Base-by-base conservation (phyloP, 2,888 invertebrate species). In the Itoplectis maculator region DNA sequence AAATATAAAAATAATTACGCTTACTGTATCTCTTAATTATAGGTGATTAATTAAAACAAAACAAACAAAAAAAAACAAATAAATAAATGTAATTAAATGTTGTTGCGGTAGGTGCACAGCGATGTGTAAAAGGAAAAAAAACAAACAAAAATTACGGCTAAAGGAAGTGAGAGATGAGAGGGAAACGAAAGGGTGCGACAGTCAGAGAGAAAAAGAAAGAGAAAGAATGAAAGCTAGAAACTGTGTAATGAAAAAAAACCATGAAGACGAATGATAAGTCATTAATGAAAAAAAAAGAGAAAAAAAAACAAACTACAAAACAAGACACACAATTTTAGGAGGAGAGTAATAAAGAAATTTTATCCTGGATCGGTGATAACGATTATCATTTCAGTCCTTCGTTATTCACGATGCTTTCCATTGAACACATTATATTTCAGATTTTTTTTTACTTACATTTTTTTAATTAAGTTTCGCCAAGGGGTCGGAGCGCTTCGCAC, bases 11-110 rank as follows among this genome's bases (percentile, higher is more conserved):
- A 92, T 92, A 92, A 92, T 92, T 92, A 92, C 92, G 92, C 92
- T 92, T 92, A 92, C 88, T 92, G 91, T 92, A 92, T 91, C 92
- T 92, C 92, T 92, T 92, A 92, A 88, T 91, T 91, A 91, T 92
- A 92, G 91, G 89, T 91, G 90, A 92, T 91, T 91, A 92, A 92
- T 91, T 91, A 89, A 56, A 56, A 56, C 29, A 56, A 56, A 56
- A 56, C 42, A 42, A 42, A 29, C 42, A 42, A 56, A 56, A 56
- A 56, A 56, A 29, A 29, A 56, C 13, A 56, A 56, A 56, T 35
- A 56, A 91, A 91, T 92, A 91, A 92, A 90, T 92, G 91, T 92
- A 92, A 92, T 92, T 92, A 91, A 85, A 91, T 92, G 92, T 92
- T 92, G 91, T 92, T 92, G 92, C 92, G 92, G 92, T 92, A 92